Conservation (phyloP, 2,888 invertebrate species). For the Eupithecia subfuscata region DNA sequence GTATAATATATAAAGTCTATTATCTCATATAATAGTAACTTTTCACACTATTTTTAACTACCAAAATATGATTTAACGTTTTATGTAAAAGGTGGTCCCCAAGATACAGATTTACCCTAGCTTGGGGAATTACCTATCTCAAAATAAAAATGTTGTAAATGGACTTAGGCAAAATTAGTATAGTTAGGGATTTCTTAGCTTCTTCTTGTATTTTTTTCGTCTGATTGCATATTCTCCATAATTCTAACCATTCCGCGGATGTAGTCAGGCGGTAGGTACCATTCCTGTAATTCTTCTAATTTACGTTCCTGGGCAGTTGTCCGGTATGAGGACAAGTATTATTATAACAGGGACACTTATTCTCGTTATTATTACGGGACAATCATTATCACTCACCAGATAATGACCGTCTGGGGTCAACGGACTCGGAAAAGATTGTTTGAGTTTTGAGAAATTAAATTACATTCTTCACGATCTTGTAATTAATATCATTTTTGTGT, state of each 20-base stretch:
- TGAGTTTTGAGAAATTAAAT: conserved; percentile 7
- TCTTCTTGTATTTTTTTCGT: too few species aligned
- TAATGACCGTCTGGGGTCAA: conserved; percentile 29
- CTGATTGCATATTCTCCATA: not conserved
- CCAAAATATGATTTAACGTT: too few species aligned
- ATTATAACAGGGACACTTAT: conserved; percentile 31
- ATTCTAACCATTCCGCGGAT: not conserved
- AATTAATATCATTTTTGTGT: conserved; percentile 22
- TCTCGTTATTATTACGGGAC: conserved; percentile 19
- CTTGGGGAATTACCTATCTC: too few species aligned
- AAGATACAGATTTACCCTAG: too few species aligned
- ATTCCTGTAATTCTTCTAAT: conserved; percentile 32
- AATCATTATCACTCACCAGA: conserved; percentile 11
- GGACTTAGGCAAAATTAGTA: too few species aligned
- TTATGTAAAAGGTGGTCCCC: too few species aligned
- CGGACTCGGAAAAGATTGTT: conserved; percentile 6
- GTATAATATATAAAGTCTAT: too few species aligned
- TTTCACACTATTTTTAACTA: too few species aligned
- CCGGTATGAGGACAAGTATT: conserved; percentile 24
- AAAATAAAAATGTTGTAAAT: too few species aligned
- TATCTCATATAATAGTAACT: too few species aligned
- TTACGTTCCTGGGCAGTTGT: conserved; percentile 28
- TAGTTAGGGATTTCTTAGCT: too few species aligned
- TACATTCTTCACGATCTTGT: conserved; percentile 9
- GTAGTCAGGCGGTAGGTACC: not conserved